phyloP scores from a whole-genome alignment of 2,888 invertebrate genomes.

The Troides oblongomaculatus region DNA sequence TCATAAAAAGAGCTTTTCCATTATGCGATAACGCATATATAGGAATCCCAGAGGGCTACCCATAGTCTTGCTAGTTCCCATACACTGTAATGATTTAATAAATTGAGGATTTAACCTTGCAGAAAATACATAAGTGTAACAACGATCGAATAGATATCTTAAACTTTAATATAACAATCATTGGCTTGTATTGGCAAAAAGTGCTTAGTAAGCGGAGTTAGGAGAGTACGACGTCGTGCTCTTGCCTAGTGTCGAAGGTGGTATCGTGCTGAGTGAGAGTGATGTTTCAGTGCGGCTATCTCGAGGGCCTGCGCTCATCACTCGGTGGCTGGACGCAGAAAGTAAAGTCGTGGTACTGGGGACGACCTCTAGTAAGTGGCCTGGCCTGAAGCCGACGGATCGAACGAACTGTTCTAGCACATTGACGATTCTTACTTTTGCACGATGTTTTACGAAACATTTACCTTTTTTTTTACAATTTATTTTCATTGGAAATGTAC shows the following conservation, averaged over 20 bases:
- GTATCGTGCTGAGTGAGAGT: slow-evolving; percentile 75
- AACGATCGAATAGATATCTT: not conserved
- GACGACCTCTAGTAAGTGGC: slow-evolving; percentile 96
- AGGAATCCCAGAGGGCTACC: slow-evolving; percentile 18
- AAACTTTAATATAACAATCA: not conserved
- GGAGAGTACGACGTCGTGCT: slow-evolving; percentile 41
- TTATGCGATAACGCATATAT: slow-evolving; percentile 9
- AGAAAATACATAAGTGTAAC: not conserved
- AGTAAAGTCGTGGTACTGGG: slow-evolving; percentile 98
- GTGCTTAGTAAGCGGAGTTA: slow-evolving; percentile 10
- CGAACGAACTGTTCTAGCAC: slow-evolving; percentile 75
- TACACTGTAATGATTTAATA: slow-evolving; percentile 21
- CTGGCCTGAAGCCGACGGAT: slow-evolving; percentile 68
- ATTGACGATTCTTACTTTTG: slow-evolving; percentile 73
- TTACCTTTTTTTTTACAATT: slow-evolving; percentile 35
- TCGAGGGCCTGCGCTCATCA: slow-evolving; percentile 96
- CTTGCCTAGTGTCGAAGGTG: slow-evolving; percentile 32
- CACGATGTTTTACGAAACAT: slow-evolving; percentile 62
- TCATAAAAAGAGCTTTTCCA: slow-evolving; percentile 18
- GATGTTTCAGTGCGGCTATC: slow-evolving; percentile 92
- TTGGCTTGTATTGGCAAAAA: slow-evolving; percentile 22
- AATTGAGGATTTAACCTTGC: not conserved
- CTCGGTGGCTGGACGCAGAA: slow-evolving; percentile 97
- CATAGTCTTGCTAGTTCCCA: slow-evolving; percentile 24
- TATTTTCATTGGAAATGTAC: slow-evolving; percentile 60